These are phyloP conservation scores for Sander vitreus DNA, from an alignment of 2,113 vertebrate genomes.

Conservation along the genomic window DNA sequence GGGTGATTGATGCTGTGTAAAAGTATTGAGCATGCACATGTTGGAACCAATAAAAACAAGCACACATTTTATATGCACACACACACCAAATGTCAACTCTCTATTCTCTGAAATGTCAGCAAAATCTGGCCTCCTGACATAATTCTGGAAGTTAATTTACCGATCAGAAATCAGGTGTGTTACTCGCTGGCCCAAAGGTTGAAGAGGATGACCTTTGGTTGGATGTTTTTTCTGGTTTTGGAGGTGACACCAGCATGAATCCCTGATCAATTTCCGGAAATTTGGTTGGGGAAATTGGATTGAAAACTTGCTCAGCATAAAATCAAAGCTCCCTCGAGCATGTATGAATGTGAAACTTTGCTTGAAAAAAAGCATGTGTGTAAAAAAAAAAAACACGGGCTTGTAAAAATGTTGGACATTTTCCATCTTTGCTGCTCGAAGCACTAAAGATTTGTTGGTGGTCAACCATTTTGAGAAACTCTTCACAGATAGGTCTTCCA, in stretches of 20 bases:
- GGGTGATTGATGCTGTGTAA: constrained; percentile 4
- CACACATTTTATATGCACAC: neutral
- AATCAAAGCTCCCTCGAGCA: neutral
- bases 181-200: neutral
- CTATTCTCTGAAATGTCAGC: neutral
- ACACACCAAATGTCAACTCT: neutral
- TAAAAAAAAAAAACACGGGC: too few relatives aligned
- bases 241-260: neutral
- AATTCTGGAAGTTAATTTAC: neutral
- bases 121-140: neutral
- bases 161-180: neutral
- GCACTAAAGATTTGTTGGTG: too few relatives aligned
- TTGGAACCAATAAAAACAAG: neutral
- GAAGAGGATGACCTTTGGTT: neutral
- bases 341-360: neutral
- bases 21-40: neutral
- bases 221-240: too few relatives aligned
- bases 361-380: neutral
- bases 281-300: neutral
- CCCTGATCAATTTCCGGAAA: neutral
- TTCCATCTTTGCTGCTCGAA: neutral
- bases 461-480: neutral
- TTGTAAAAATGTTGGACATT: neutral
- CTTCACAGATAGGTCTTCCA: neutral
- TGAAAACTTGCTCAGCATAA: neutral